These are phyloP conservation scores for western clawed frog (Xenopus tropicalis) DNA, from an alignment of 2,113 vertebrate genomes.

Conservation along the genomic window DNA sequence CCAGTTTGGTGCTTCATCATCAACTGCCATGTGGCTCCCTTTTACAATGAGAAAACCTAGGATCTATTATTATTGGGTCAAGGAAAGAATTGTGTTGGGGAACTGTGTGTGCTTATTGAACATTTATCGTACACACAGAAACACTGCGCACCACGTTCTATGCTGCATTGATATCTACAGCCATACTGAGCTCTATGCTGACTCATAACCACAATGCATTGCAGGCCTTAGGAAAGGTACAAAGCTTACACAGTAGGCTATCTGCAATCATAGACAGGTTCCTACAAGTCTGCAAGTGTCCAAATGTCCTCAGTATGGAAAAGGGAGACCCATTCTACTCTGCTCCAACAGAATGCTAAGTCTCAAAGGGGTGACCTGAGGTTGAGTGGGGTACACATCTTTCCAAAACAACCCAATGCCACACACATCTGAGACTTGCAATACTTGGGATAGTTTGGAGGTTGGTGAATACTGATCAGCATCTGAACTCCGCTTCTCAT, in stretches of 20 bases:
- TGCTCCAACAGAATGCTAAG: conserved; percentile 9
- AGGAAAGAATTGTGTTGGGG: neutral
- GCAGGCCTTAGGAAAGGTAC: conserved; percentile 4
- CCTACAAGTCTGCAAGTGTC: neutral
- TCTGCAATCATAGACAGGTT: neutral
- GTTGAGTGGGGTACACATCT: neutral
- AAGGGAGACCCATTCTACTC: conserved; percentile 6
- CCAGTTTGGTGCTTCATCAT: conserved; percentile 5
- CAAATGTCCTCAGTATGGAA: neutral
- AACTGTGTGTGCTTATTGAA: neutral
- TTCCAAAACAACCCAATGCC: neutral
- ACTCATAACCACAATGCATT: neutral
- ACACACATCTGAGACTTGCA: conserved; percentile 15
- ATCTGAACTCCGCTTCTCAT: conserved; percentile 9
- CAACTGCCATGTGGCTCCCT: neutral
- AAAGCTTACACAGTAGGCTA: conserved; percentile 8
- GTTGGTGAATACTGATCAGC: conserved; percentile 14
- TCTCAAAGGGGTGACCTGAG: neutral
- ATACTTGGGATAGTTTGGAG: neutral
- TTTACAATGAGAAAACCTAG: conserved; percentile 8
- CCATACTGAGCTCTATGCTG: neutral
- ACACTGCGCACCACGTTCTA: neutral
- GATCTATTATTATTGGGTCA: conserved; percentile 1
- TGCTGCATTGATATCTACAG: neutral
- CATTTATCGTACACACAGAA: neutral